Evolutionary conservation across 2,888 invertebrate species (phyloP), one percentile per base, ranked within the genome.

Genomic region (Venusia cambrica): DNA sequence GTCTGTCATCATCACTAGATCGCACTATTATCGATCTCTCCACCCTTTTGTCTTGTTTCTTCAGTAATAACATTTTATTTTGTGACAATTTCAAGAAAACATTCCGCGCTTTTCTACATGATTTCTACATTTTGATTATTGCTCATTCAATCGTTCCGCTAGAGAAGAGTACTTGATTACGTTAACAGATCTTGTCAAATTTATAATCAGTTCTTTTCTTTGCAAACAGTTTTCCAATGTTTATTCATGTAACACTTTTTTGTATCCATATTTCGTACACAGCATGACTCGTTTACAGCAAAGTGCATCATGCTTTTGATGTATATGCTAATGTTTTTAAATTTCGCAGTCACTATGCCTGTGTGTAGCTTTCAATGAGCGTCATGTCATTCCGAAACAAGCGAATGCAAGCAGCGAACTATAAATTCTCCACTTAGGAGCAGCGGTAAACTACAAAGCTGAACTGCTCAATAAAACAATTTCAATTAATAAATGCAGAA

Each of bases 221-320:
- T 76, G 72, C 61, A 37, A 34, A 45, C 51, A 37, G 44, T 54
- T 53, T 50, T 54, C 67, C 39, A 61, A 60, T 65, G 54, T 70
- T 60, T 62, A 57, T 47, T 61, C 58, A 65, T 64, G 51, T 63
- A 45, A 45, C 33, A 60, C 65, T 72, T 74, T 60, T 70, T 73
- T 59, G 38, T 62, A 59, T 68, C 61, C 68, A 70, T 73, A 61
- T 41, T 59, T 59, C 54, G 62, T 73, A 73, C 74, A 78, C 77
- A 75, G 85, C 85, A 87, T 87, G 85, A 74, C 62, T 71, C 71
- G 73, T 71, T 77, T 73, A 48, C 67, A 72, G 76, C 78, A 66
- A 73, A 63, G 65, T 78, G 83, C 81, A 75, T 85, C 84, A 85
- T 83, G 85, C 85, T 87, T 87, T 85, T 81, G 83, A 74, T 87